Base-by-base conservation (phyloP, 1,140 invertebrate species). In the Bilobella aurantiaca region DNA sequence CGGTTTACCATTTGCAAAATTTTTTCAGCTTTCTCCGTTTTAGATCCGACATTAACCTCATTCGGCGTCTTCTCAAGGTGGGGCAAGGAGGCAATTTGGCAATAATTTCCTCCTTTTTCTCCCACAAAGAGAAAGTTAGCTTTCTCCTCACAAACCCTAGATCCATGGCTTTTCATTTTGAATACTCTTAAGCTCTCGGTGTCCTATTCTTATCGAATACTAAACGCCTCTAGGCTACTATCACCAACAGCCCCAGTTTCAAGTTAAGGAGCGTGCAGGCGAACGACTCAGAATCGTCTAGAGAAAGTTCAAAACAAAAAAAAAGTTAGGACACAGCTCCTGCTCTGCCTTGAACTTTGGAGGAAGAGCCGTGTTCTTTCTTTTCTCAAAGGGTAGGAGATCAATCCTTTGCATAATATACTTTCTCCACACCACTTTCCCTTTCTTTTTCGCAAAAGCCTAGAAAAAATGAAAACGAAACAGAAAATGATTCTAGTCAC, bases 251-350 rank as follows among this genome's bases (percentile, higher is more conserved):
- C 49, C 8, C 8, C 5, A 12, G 49, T 53, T 16, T 18, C 5
- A 53, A 16, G 49, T 12, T 18, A 23, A 53, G 49, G 23, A 12
- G 14, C 49, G 23, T 53, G 23, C 21, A n/a, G n/a, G n/a, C n/a
- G n/a, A n/a, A n/a, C n/a, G n/a, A n/a, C n/a, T n/a, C n/a, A n/a
- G n/a, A n/a, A n/a, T n/a, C n/a, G n/a, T n/a, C n/a, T n/a, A n/a
- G n/a, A n/a, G n/a, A 53, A 16, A 53, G 49, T 53, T 53, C 49
- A 53, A 53, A 53, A 53, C 49, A 53, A 53, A 53, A 53, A 53
- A 53, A 53, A 53, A 23, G 8, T 53, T 42, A 42, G 37, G 34
- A 18, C 34, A 14, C 14, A 23, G 21, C 21, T 23, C 12, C 21
- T 23, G 5, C 49, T 23, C 49, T 23, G 23, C 21, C 3, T 23